Evolutionary conservation across 2,888 invertebrate species (phyloP).

Genomic region (Carpatolechia fugitivella): DNA sequence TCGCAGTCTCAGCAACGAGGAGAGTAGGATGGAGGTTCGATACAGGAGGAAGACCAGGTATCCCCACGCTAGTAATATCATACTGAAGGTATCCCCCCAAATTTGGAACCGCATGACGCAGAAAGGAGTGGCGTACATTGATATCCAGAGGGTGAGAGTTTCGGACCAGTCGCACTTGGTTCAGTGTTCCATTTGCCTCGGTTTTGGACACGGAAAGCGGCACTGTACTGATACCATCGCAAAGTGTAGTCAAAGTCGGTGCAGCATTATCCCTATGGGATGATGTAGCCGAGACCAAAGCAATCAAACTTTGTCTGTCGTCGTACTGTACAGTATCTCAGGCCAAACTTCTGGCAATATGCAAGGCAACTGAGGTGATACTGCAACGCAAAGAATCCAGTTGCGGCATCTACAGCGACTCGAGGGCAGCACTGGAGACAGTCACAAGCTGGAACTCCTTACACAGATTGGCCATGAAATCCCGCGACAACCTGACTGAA

Average conservation of each 20-base stretch:
- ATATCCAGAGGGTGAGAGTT: not conserved
- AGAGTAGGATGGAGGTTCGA: not conserved
- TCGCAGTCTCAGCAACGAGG: not conserved
- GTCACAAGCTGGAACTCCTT: not conserved
- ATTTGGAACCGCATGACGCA: not conserved
- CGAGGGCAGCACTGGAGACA: not conserved
- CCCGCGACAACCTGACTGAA: not conserved
- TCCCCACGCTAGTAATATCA: not conserved
- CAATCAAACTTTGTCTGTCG: not conserved
- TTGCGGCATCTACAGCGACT: not conserved
- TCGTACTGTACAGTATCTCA: not conserved
- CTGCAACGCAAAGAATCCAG: not conserved
- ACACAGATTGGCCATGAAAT: not conserved
- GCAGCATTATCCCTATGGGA: not conserved
- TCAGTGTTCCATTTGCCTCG: too few relatives aligned
- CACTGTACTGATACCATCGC: not conserved
- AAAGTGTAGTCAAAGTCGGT: slow-evolving; percentile 7
- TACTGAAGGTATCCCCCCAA: not conserved
- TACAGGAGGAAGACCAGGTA: not conserved
- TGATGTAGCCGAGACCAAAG: not conserved
- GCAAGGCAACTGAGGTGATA: not conserved
- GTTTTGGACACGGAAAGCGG: too few relatives aligned
- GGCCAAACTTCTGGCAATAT: not conserved
- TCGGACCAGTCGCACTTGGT: too few relatives aligned
- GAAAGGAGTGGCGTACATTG: not conserved